Evolutionary conservation across 2,797 vertebrate genomes (phyloP).

Genomic region (Chloroceryle amazona): DNA sequence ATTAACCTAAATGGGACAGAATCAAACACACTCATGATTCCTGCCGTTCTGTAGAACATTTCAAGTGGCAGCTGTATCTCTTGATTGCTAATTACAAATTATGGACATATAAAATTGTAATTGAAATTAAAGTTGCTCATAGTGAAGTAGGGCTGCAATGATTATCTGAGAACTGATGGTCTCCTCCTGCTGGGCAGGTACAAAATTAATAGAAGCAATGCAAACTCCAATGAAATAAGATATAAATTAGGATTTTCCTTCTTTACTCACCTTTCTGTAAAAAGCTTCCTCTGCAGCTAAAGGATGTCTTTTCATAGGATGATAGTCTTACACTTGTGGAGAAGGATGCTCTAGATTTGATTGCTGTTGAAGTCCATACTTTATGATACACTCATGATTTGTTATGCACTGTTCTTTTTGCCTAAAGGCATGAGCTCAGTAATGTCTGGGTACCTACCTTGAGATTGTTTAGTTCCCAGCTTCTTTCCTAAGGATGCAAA

Average conservation of each 20-base stretch:
- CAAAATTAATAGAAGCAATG: neutral
- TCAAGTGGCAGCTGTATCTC: neutral
- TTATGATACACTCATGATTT: neutral
- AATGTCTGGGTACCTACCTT: neutral
- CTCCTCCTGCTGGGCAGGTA: neutral
- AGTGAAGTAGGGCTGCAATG: neutral
- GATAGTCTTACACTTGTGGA: neutral
- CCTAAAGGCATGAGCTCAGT: neutral
- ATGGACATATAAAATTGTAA: neutral
- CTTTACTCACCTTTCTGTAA: neutral
- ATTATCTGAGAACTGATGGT: neutral
- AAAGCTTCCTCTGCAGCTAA: neutral
- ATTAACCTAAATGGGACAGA: neutral
- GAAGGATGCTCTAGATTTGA: neutral
- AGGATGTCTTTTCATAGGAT: neutral
- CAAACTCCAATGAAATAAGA: neutral
- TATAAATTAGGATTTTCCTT: neutral
- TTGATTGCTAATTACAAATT: constrained; percentile 30
- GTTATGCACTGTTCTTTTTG: neutral
- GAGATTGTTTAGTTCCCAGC: neutral
- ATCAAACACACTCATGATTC: neutral
- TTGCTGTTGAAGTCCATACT: neutral
- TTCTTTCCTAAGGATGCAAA: neutral
- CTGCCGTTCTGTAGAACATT: neutral
- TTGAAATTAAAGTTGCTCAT: neutral